Percentiles rank a stretch among this genome's conserved stretches.
These are phyloP conservation scores for silkworm (Bombyx mori) DNA, from an alignment of 1,140 invertebrate genomes.

Conservation along the genomic window ASM3026992v2 NC_085118.1:969501-970000, in stretches of 20 bases:
- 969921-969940: conserved; percentile 92
- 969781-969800: conserved; percentile 92
- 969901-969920: conserved; percentile 95
- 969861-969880: conserved; percentile 81
- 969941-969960: conserved; percentile 92
- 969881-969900: conserved; percentile 89
- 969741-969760: conserved; percentile 79
- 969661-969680: conserved; percentile 82
- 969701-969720: conserved; percentile 76
- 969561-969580: conserved; percentile 76
- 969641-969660: conserved; percentile 84
- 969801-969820: conserved; percentile 90
- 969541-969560: conserved; percentile 90
- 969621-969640: conserved; percentile 77
- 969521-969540: conserved; percentile 91
- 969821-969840: conserved; percentile 94
- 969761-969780: conserved; percentile 84
- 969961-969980: conserved; percentile 86
- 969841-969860: conserved; percentile 87
- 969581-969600: conserved; percentile 78
- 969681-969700: conserved; percentile 61
- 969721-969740: conserved; percentile 83
- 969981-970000: conserved; percentile 90
- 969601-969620: conserved; percentile 79
- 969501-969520: conserved; percentile 85